Conservation (phyloP, 2,113 vertebrate species). For the Halcyon malimbica region DNA sequence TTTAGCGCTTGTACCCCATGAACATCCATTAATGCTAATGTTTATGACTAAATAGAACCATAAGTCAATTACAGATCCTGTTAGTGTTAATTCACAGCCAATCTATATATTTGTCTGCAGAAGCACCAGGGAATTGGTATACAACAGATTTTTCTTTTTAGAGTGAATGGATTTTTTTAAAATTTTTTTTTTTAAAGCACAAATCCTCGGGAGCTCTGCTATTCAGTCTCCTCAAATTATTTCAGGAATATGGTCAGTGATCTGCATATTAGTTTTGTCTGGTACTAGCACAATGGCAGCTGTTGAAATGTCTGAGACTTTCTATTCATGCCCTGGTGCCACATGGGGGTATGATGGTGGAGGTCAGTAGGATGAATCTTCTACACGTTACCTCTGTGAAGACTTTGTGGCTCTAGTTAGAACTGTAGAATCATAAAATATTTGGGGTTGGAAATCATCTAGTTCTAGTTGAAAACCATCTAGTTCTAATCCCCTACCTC, state of each 20-base stretch:
- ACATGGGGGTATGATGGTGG: background rate
- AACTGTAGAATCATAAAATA: background rate
- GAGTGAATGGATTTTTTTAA: background rate
- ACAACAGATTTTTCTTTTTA: conserved; percentile 23
- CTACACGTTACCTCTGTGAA: background rate
- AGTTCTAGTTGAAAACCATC: too few relatives aligned
- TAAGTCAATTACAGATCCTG: conserved; percentile 60
- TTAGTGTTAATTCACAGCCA: conserved; percentile 55
- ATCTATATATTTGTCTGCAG: conserved; percentile 53
- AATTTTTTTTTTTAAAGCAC: background rate
- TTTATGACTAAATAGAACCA: conserved; percentile 59
- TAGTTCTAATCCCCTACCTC: background rate
- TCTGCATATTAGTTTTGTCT: background rate
- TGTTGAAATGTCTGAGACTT: background rate
- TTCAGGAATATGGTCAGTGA: background rate
- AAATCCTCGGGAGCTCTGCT: background rate
- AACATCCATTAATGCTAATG: conserved; percentile 59
- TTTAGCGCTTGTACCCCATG: conserved; percentile 16
- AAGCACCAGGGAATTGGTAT: background rate
- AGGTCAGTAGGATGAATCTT: background rate
- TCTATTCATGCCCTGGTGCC: background rate
- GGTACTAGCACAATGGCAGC: background rate
- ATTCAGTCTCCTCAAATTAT: background rate
- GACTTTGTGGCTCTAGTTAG: background rate
- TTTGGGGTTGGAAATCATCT: too few relatives aligned